These are phyloP conservation scores for Notolabrus celidotus DNA, from an alignment of 2,797 vertebrate genomes.

Conservation along the genomic window DNA sequence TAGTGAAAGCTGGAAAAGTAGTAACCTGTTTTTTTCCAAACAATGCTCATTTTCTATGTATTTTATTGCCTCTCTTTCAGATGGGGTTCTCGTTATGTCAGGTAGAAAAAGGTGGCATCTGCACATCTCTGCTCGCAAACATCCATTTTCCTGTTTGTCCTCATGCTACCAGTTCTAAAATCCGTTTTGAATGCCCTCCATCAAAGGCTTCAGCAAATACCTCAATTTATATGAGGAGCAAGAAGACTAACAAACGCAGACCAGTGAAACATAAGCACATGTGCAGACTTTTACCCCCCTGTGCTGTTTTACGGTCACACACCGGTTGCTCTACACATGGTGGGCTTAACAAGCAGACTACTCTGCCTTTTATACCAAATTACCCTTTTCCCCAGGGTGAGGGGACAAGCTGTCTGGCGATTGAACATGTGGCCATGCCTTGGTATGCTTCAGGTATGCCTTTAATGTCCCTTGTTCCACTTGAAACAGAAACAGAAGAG, in stretches of 20 bases:
- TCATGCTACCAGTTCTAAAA: slow-evolving; percentile 17
- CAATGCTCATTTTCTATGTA: no score
- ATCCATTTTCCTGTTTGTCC: slow-evolving; percentile 15
- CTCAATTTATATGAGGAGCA: slow-evolving; percentile 39
- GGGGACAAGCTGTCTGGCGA: slow-evolving; percentile 46
- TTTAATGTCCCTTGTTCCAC: slow-evolving; percentile 66
- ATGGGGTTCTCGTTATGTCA: no score
- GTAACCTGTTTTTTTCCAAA: no score
- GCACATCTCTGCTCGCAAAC: no score
- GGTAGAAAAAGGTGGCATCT: no score
- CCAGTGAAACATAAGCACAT: slow-evolving; percentile 40
- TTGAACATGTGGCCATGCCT: slow-evolving; percentile 62
- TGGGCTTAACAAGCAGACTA: slow-evolving; percentile 59
- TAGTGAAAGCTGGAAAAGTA: no score
- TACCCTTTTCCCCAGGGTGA: slow-evolving; percentile 48
- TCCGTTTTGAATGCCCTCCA: slow-evolving; percentile 34
- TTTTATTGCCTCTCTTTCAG: no score
- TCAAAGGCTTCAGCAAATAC: slow-evolving; percentile 45
- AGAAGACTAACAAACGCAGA: slow-evolving; percentile 31
- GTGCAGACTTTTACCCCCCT: slow-evolving; percentile 41
- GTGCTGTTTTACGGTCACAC: slow-evolving; percentile 54
- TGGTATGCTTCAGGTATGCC: slow-evolving; percentile 68
- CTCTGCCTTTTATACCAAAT: slow-evolving; percentile 43
- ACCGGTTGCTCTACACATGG: slow-evolving; percentile 45
- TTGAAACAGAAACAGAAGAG: slow-evolving; percentile 15